Evolutionary conservation across 1,140 invertebrate genomes (phyloP).

Genomic region (Batillaria attramentaria): DNA sequence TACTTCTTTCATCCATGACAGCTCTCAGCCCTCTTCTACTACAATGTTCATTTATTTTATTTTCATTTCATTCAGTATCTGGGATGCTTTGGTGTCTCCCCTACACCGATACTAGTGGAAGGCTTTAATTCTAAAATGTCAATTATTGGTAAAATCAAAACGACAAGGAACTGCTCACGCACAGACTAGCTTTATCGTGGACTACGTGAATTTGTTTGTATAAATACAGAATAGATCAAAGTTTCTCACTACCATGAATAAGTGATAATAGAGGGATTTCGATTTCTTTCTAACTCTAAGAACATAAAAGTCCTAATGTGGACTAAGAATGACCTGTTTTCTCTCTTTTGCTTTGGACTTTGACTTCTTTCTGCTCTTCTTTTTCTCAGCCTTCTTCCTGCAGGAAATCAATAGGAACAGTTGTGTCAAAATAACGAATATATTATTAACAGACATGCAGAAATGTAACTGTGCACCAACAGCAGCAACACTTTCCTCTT

Average conservation of each 20-base stretch:
- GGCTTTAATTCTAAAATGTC: background rate
- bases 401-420: conserved; percentile 41
- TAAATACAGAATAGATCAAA: background rate
- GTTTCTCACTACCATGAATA: background rate
- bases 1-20: conserved; percentile 1
- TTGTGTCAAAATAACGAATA: background rate
- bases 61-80: background rate
- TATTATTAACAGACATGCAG: background rate
- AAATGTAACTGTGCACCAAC: background rate
- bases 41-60: background rate
- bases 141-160: background rate
- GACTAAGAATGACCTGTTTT: conserved; percentile 54
- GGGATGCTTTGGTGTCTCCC: background rate
- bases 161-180: background rate
- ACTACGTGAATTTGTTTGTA: background rate
- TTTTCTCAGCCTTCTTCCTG: conserved; percentile 68
- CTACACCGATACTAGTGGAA: background rate
- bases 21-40: background rate
- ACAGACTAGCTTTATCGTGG: background rate
- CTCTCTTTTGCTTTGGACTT: conserved; percentile 68
- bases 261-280: background rate
- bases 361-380: conserved; percentile 66
- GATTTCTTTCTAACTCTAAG: background rate
- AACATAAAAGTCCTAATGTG: conserved; percentile 16
- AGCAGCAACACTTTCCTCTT: background rate